Evolutionary conservation across 2,113 vertebrate genomes (phyloP).

Genomic region (Myrmophylax atrothorax): DNA sequence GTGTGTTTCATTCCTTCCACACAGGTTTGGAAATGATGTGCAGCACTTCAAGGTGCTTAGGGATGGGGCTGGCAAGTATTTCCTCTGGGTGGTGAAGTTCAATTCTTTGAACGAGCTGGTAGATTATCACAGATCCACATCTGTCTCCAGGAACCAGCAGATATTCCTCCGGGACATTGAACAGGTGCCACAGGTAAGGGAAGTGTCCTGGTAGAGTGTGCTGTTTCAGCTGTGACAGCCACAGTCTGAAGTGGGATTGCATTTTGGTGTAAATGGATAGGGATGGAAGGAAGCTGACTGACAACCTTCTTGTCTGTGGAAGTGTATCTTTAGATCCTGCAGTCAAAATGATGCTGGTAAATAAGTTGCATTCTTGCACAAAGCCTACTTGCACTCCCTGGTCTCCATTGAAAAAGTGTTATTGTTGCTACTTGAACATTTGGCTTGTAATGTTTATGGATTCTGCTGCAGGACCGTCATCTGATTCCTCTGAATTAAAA

Average conservation of each 20-base stretch:
- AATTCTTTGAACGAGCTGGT: conserved; percentile 98
- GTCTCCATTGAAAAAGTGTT: not conserved
- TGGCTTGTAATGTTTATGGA: not conserved
- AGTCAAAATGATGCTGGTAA: not conserved
- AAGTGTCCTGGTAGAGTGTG: accelerated
- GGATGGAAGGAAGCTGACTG: not conserved
- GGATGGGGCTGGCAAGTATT: conserved; percentile 97
- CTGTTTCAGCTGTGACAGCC: not conserved
- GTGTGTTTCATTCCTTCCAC: not conserved
- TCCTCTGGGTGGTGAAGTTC: conserved; percentile 99
- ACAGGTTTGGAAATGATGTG: conserved; percentile 96
- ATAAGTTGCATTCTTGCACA: not conserved
- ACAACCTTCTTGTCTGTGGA: not conserved
- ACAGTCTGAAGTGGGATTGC: not conserved
- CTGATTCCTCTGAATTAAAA: not conserved
- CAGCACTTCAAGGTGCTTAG: conserved; percentile 99
- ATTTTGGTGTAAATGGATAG: not conserved
- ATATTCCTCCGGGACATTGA: conserved; percentile 98
- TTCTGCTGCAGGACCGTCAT: not conserved
- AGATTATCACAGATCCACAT: conserved; percentile 97
- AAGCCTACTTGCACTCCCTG: not conserved
- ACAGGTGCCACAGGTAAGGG: conserved; percentile 93
- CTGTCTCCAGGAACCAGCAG: conserved; percentile 98
- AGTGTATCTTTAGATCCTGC: not conserved
- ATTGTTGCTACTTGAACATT: not conserved